These are phyloP conservation scores for Scalopus aquaticus DNA, from an alignment of 2,113 vertebrate species.

Conservation along the genomic window DNA sequence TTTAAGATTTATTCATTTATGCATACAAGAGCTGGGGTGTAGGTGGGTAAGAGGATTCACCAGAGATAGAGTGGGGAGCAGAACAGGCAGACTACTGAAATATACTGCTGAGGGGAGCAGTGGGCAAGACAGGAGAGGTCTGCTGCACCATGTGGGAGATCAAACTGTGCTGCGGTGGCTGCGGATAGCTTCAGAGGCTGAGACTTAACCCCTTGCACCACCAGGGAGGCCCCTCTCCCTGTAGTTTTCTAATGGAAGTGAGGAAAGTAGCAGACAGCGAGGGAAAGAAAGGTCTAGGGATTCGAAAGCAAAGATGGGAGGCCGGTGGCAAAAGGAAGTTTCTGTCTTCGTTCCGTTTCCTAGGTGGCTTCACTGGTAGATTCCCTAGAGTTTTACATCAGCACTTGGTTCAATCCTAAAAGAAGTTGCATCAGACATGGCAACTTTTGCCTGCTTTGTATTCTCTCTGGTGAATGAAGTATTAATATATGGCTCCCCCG, in stretches of 20 bases:
- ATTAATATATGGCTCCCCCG: constrained; percentile 72
- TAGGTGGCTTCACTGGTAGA: not conserved
- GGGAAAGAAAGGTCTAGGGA: constrained; percentile 10
- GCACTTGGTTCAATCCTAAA: constrained; percentile 27
- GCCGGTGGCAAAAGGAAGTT: not conserved
- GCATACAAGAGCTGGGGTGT: too few species aligned
- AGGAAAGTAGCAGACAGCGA: not conserved
- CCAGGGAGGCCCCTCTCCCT: too few species aligned
- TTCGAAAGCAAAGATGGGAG: constrained; percentile 32
- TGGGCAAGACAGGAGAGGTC: too few species aligned
- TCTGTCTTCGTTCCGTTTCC: not conserved
- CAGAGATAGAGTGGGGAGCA: too few species aligned
- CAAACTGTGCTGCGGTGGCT: too few species aligned
- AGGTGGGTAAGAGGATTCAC: too few species aligned
- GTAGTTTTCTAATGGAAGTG: constrained; percentile 1
- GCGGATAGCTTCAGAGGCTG: too few species aligned
- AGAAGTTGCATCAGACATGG: constrained; percentile 81
- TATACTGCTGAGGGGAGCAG: too few species aligned
- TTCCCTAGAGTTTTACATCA: constrained; percentile 70
- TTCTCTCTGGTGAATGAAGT: constrained; percentile 55
- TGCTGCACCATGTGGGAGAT: too few species aligned
- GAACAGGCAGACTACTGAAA: too few species aligned
- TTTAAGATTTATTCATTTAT: too few species aligned
- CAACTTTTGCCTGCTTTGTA: constrained; percentile 62
- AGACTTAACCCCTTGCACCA: too few species aligned